Evolutionary conservation across 2,888 invertebrate species (phyloP).

Genomic region (Andrena hattorfiana): DNA sequence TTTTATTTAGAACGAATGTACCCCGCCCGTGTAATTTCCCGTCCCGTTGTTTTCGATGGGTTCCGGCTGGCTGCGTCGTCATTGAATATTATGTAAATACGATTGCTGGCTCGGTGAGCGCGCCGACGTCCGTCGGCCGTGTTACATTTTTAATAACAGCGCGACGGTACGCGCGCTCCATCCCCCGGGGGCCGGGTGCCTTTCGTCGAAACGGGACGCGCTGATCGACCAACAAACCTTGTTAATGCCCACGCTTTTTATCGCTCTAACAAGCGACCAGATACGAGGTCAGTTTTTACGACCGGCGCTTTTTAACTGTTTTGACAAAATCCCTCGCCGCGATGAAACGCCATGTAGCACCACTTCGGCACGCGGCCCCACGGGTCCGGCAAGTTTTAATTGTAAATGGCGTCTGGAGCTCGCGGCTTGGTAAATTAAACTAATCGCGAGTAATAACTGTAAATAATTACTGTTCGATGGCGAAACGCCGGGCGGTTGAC

Average conservation of each 20-base stretch:
- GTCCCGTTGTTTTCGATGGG: conserved; percentile 15
- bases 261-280: conserved; percentile 1
- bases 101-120: neutral
- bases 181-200: neutral
- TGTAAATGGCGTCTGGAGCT: conserved; percentile 22
- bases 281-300: neutral
- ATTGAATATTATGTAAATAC: conserved; percentile 5
- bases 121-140: neutral
- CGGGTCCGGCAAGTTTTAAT: conserved; percentile 31
- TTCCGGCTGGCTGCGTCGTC: neutral
- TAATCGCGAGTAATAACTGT: conserved; percentile 21
- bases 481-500: neutral
- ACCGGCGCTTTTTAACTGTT: neutral
- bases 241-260: conserved; percentile 34
- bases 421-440: conserved; percentile 5
- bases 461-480: conserved; percentile 22
- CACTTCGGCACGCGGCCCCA: neutral
- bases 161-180: neutral
- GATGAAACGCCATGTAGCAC: conserved; percentile 22
- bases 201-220: neutral
- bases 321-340: conserved; percentile 22
- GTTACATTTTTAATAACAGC: conserved; percentile 44
- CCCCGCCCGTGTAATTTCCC: neutral
- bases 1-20: conserved; percentile 15
- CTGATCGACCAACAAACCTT: neutral